Conservation (phyloP, 2,888 invertebrate genomes). For the Leptogaster cylindrica region DNA sequence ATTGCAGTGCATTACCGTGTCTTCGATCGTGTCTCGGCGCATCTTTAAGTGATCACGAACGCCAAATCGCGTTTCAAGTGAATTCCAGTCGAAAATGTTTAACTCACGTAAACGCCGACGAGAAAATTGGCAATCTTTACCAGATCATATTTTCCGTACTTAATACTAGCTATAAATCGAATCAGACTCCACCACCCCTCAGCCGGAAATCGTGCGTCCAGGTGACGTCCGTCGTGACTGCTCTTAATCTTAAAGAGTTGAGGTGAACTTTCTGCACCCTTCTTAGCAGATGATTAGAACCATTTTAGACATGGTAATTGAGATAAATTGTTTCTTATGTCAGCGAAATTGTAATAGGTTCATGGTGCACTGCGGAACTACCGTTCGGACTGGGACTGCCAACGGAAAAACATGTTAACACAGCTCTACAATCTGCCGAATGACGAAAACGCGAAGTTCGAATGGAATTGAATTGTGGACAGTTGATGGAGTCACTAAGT, state of each 20-base stretch:
- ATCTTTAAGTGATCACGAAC: conserved; percentile 24
- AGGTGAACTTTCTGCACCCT: background rate
- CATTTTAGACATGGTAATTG: conserved; percentile 2
- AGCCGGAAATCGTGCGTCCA: background rate
- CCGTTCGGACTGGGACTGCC: too few species aligned
- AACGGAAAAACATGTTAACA: too few species aligned
- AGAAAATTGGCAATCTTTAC: conserved; percentile 20
- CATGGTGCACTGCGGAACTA: too few species aligned
- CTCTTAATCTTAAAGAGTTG: background rate
- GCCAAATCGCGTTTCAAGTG: background rate
- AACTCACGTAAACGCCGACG: background rate
- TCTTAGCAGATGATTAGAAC: background rate
- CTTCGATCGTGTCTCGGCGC: conserved; percentile 10
- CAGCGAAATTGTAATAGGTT: conserved; percentile 30
- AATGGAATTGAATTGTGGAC: too few species aligned
- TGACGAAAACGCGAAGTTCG: too few species aligned
- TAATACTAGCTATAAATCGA: conserved; percentile 21
- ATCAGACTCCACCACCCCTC: background rate
- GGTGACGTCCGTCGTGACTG: conserved; percentile 17
- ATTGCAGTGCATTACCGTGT: background rate
- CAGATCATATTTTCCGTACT: conserved; percentile 6
- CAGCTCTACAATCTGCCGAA: too few species aligned
- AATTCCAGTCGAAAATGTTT: background rate
- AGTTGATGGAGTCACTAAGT: too few species aligned
- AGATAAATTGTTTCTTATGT: conserved; percentile 7